Conservation (phyloP, 2,797 vertebrate genomes). For the Carapus acus region DNA sequence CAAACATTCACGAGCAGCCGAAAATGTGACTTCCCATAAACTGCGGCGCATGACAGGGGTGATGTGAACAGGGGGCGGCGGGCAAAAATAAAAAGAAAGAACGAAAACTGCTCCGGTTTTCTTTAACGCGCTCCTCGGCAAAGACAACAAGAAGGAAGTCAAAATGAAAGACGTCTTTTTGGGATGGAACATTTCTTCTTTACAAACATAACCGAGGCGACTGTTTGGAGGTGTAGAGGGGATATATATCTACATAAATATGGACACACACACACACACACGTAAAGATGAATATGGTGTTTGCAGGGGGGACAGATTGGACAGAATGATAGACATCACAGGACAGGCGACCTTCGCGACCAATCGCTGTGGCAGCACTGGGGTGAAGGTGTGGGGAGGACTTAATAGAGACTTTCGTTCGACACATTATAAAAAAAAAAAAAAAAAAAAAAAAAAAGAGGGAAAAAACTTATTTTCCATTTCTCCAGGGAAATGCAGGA, state of each 20-base stretch:
- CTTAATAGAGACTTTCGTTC: slow-evolving; percentile 52
- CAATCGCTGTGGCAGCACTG: slow-evolving; percentile 36
- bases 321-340: slow-evolving; percentile 63
- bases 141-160: slow-evolving; percentile 31
- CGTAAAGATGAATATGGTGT: slow-evolving; percentile 44
- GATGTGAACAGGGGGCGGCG: slow-evolving; percentile 19
- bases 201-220: slow-evolving; percentile 39
- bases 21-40: slow-evolving; percentile 20
- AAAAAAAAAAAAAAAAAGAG: slow-evolving; percentile 29
- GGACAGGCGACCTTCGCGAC: slow-evolving; percentile 41
- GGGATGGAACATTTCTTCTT: slow-evolving; percentile 43
- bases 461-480: slow-evolving; percentile 49
- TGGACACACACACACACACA: slow-evolving; percentile 30
- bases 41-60: slow-evolving; percentile 14
- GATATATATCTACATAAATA: too few relatives aligned
- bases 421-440: too few relatives aligned
- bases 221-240: slow-evolving; percentile 45
- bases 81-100: slow-evolving; percentile 30
- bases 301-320: slow-evolving; percentile 48
- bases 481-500: slow-evolving; percentile 56
- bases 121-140: slow-evolving; percentile 50
- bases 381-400: slow-evolving; percentile 20
- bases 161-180: slow-evolving; percentile 43
- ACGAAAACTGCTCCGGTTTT: slow-evolving; percentile 49
- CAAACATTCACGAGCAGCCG: slow-evolving; percentile 10